Conservation (phyloP, 2,797 vertebrate species). For the Stomatorhinus walkeri region DNA sequence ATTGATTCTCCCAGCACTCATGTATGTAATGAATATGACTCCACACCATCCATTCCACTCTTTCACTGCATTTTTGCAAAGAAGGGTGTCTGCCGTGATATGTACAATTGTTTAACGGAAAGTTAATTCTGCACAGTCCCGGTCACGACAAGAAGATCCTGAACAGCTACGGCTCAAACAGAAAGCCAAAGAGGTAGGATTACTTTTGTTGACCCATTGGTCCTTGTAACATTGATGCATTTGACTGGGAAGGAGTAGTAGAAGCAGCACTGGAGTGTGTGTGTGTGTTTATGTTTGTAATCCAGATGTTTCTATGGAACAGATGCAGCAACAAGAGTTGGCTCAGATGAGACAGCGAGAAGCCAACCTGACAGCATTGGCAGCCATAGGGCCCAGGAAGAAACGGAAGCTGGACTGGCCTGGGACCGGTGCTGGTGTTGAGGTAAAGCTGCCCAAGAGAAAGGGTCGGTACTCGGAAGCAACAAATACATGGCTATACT, state of each 20-base stretch:
- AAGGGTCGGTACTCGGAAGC: not conserved
- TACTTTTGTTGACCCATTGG: not conserved
- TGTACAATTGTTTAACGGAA: not conserved
- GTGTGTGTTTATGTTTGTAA: slow-evolving; percentile 21
- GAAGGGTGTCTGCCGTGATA: not conserved
- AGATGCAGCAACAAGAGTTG: slow-evolving; percentile 98
- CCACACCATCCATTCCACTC: not conserved
- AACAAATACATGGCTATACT: not conserved
- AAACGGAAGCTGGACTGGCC: slow-evolving; percentile 83
- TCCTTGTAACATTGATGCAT: not conserved
- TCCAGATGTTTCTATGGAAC: slow-evolving; percentile 31
- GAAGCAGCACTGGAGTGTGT: not conserved
- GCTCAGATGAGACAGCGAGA: slow-evolving; percentile 94
- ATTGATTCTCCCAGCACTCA: not conserved
- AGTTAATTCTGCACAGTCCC: slow-evolving; percentile 64
- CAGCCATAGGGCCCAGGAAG: slow-evolving; percentile 91
- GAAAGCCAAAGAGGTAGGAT: slow-evolving; percentile 91
- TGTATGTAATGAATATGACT: not conserved
- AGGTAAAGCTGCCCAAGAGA: slow-evolving; percentile 58
- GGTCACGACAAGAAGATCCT: slow-evolving; percentile 95
- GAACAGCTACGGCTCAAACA: slow-evolving; percentile 93
- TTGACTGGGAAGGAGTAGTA: slow-evolving; percentile 1
- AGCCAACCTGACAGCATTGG: slow-evolving; percentile 91
- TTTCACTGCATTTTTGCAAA: slow-evolving; percentile 9
- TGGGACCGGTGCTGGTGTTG: slow-evolving; percentile 72